Evolutionary conservation across 1,140 invertebrate species (phyloP), one percentile per base, ranked within the genome.

Genomic region (Cyclargus thomasi): DNA sequence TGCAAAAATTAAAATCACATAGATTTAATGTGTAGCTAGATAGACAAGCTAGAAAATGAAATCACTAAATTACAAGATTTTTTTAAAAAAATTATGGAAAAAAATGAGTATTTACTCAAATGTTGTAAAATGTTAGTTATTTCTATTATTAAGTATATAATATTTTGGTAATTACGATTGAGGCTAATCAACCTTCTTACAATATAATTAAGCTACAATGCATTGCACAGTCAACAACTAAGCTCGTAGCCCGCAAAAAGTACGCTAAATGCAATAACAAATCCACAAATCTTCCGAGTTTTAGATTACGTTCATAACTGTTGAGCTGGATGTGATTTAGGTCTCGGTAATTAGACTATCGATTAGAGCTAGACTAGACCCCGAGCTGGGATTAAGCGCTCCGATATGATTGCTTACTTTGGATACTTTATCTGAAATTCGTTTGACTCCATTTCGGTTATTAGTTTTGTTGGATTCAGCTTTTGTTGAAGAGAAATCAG

Each of bases 301-400:
- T 11, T 20, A 62, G 55, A 36, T 67, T 57, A 62, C 57, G 57
- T 67, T 57, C 65, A 66, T 22, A 29, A 21, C 29, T 35, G 53
- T 55, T 57, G 53, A 22, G 22, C 64, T 65, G 29, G 65, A 57
- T 66, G 35, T 29, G 65, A 59, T 66, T 66, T 66, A 66, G 65
- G 29, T 67, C 65, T 16, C 36, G 65, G 65, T 63, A 70, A 70
- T 70, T 70, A 70, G 63, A 70, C 65, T 70, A 70, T 70, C 53
- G 69, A 70, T 70, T 67, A 65, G 39, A 47, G 62, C 66, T 67
- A 63, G 62, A 53, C 59, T 36, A 57, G 23, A 55, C 20, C 17
- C 18, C 18, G 55, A 20, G 17, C 20, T 20, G 55, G 55, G 55
- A 59, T 59, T 59, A 59, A 59, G 18, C 18, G 55, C 17, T 59